A percentile compares a stretch with the other conserved stretches of the same genome.
Evolutionary conservation across 1,140 invertebrate species (phyloP).

Genomic region (Dreissena polymorpha): DNA sequence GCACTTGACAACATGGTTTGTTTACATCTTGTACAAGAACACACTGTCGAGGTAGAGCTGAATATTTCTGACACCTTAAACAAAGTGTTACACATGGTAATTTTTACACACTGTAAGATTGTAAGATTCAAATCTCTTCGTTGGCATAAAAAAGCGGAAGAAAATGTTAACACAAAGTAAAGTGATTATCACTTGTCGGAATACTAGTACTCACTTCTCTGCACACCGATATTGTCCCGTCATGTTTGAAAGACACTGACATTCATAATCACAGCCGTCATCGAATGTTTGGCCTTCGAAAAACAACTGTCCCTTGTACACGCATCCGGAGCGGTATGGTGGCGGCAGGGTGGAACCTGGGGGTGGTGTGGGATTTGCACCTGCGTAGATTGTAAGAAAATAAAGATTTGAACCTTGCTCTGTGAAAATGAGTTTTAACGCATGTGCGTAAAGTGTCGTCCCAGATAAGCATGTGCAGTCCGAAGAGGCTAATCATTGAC

Average conservation of each 20-base stretch:
- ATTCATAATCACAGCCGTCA: slow-evolving; percentile 57
- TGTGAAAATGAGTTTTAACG: too few species aligned
- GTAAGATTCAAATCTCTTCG: too few species aligned
- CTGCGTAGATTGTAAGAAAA: not conserved
- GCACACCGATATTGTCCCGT: slow-evolving; percentile 60
- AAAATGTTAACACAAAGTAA: too few species aligned
- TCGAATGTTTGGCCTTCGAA: slow-evolving; percentile 47
- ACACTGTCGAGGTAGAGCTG: slow-evolving; percentile 37
- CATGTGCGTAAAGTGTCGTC: too few species aligned
- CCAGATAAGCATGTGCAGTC: too few species aligned
- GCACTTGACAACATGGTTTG: slow-evolving; percentile 53
- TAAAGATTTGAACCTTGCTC: too few species aligned
- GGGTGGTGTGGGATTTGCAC: slow-evolving; percentile 12
- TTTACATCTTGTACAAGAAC: slow-evolving; percentile 44
- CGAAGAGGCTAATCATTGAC: too few species aligned
- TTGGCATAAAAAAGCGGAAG: too few species aligned
- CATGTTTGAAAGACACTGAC: slow-evolving; percentile 42
- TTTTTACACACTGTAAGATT: too few species aligned
- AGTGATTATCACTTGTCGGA: too few species aligned
- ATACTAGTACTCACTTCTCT: slow-evolving; percentile 54
- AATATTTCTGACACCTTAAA: slow-evolving; percentile 55
- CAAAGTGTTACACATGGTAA: not conserved
- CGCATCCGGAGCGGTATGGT: slow-evolving; percentile 33
- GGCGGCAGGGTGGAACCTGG: slow-evolving; percentile 25
- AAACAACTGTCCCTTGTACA: slow-evolving; percentile 49